Conservation (phyloP, 2,113 vertebrate genomes). For the Cyanoliseus patagonus region DNA sequence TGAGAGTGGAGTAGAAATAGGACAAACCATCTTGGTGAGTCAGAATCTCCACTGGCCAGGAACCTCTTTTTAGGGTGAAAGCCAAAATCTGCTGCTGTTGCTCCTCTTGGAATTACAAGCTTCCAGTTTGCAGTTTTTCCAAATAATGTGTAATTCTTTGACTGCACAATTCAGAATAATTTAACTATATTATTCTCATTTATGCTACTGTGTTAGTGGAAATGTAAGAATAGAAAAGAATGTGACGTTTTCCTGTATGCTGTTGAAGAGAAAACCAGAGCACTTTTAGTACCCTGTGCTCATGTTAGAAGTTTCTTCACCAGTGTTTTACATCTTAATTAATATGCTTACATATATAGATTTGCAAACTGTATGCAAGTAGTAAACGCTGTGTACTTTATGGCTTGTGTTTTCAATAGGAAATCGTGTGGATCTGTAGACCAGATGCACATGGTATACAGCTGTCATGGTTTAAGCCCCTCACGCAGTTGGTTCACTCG, state of each 20-base stretch:
- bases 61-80: not conserved
- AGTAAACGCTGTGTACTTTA: not conserved
- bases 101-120: not conserved
- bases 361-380: not conserved
- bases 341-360: not conserved
- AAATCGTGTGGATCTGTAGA: not conserved
- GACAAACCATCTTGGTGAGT: not conserved
- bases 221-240: slow-evolving; percentile 17
- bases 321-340: not conserved
- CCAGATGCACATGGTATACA: not conserved
- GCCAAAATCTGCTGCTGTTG: not conserved
- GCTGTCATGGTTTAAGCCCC: too few relatives aligned
- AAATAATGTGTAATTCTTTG: slow-evolving; percentile 12
- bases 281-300: not conserved
- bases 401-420: not conserved
- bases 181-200: slow-evolving; percentile 52
- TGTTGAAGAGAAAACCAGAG: not conserved
- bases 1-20: not conserved
- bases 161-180: slow-evolving; percentile 31
- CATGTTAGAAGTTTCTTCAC: not conserved
- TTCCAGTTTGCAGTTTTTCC: not conserved
- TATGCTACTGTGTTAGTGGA: slow-evolving; percentile 11
- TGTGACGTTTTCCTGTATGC: not conserved
- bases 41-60: not conserved
- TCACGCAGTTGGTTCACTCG: too few relatives aligned